phyloP scores from a whole-genome alignment of 2,888 invertebrate genomes.

The Archips xylosteana region DNA sequence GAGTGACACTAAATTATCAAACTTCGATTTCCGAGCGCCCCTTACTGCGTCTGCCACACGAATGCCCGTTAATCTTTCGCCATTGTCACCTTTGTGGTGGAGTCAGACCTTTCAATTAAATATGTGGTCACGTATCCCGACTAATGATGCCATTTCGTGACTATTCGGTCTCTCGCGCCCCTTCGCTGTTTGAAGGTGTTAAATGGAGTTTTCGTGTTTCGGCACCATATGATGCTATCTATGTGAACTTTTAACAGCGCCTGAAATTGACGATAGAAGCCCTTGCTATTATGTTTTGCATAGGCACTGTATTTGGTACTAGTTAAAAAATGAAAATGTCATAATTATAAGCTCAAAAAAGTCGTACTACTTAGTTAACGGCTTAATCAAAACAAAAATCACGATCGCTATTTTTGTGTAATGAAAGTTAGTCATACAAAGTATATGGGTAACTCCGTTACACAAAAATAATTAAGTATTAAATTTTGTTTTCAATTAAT shows the following conservation, averaged over 20 bases:
- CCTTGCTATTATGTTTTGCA: conserved; percentile 51
- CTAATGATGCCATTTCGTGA: conserved; percentile 71
- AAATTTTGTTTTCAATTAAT: too few species aligned
- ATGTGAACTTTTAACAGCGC: conserved; percentile 52
- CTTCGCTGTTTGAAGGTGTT: conserved; percentile 66
- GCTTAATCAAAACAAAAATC: too few species aligned
- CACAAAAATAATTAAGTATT: too few species aligned
- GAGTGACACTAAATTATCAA: conserved; percentile 5
- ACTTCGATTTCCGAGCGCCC: background rate
- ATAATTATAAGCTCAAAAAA: background rate
- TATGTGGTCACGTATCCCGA: conserved; percentile 65
- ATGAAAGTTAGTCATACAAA: too few species aligned
- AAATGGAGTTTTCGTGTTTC: conserved; percentile 76
- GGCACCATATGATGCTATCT: conserved; percentile 62
- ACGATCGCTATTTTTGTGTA: too few species aligned
- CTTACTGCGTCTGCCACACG: background rate
- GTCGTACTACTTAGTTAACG: too few species aligned
- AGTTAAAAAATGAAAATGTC: background rate
- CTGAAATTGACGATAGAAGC: conserved; percentile 34
- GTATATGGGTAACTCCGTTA: too few species aligned
- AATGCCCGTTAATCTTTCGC: conserved; percentile 26
- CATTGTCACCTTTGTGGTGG: conserved; percentile 23
- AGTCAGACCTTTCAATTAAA: conserved; percentile 55
- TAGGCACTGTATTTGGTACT: conserved; percentile 47
- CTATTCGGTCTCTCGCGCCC: conserved; percentile 64